A percentile compares a stretch with the other conserved stretches of the same genome.
phyloP scores from a whole-genome alignment of 2,888 invertebrate genomes.

The Byasa hedistus region DNA sequence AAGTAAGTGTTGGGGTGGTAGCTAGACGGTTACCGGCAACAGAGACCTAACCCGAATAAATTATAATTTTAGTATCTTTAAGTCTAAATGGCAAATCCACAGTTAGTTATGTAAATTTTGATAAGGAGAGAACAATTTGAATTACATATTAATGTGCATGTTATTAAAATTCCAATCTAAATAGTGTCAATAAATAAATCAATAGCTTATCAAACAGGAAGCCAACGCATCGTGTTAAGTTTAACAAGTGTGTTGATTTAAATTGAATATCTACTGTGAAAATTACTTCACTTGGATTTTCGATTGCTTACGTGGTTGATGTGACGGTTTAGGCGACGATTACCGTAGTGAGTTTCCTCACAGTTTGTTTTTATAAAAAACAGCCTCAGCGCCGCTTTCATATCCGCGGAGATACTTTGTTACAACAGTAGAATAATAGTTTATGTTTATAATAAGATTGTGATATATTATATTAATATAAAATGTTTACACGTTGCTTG shows the following conservation, averaged over 20 bases:
- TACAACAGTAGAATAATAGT: background rate
- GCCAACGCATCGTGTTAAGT: background rate
- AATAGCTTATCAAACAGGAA: background rate
- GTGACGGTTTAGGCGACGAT: constrained; percentile 11
- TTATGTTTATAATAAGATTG: background rate
- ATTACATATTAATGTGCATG: too few species aligned
- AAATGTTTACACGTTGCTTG: too few species aligned
- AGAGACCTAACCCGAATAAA: too few species aligned
- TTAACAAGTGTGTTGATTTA: background rate
- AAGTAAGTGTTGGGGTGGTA: too few species aligned
- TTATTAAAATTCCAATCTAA: too few species aligned
- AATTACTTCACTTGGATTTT: constrained; percentile 18
- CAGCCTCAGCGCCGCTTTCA: background rate
- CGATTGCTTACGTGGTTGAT: constrained; percentile 16
- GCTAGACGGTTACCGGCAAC: too few species aligned
- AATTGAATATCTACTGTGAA: constrained; percentile 1
- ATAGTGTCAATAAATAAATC: too few species aligned
- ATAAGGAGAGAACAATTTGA: too few species aligned
- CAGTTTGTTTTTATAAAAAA: constrained; percentile 7
- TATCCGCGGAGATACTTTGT: background rate
- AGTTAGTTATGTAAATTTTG: too few species aligned
- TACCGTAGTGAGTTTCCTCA: background rate
- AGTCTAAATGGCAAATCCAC: too few species aligned
- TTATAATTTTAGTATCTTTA: too few species aligned
- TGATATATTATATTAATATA: too few species aligned